Evolutionary conservation across 2,797 vertebrate genomes (phyloP).

Genomic region (Chelon auratus): DNA sequence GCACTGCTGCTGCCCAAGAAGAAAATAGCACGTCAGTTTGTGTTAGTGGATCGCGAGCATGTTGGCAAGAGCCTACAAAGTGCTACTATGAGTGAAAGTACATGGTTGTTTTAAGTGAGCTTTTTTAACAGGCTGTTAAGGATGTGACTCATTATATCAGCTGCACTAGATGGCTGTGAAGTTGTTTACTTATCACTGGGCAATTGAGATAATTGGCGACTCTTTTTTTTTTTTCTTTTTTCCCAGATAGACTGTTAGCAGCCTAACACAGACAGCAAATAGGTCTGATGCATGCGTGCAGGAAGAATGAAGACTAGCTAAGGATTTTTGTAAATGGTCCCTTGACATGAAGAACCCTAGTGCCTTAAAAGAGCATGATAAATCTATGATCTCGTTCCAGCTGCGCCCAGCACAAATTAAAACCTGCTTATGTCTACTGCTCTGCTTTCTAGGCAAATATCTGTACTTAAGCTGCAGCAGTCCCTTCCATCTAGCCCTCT

Average conservation of each 20-base stretch:
- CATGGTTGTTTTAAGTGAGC: not conserved
- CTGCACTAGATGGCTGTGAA: not conserved
- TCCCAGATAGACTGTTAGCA: not conserved
- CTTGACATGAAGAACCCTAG: too few relatives aligned
- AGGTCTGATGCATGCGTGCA: not conserved
- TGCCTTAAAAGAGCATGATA: conserved; percentile 1
- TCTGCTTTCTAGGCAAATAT: conserved; percentile 36
- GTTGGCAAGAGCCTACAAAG: not conserved
- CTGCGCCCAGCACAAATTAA: conserved; percentile 49
- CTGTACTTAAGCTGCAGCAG: conserved; percentile 21
- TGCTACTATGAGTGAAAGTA: not conserved
- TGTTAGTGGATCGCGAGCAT: not conserved
- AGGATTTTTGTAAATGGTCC: conserved; percentile 17
- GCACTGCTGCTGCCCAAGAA: conserved; percentile 12
- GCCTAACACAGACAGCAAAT: not conserved
- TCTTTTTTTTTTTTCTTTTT: not conserved
- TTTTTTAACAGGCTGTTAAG: not conserved
- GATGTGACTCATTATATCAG: not conserved
- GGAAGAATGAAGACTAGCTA: not conserved
- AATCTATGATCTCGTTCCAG: conserved; percentile 16
- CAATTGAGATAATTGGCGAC: not conserved
- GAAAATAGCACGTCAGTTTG: conserved; percentile 1
- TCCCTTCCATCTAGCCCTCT: conserved; percentile 27
- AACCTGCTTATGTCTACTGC: conserved; percentile 27
- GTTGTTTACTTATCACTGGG: not conserved